Conservation (phyloP, 2,888 invertebrate species). For the Synergus itoensis region DNA sequence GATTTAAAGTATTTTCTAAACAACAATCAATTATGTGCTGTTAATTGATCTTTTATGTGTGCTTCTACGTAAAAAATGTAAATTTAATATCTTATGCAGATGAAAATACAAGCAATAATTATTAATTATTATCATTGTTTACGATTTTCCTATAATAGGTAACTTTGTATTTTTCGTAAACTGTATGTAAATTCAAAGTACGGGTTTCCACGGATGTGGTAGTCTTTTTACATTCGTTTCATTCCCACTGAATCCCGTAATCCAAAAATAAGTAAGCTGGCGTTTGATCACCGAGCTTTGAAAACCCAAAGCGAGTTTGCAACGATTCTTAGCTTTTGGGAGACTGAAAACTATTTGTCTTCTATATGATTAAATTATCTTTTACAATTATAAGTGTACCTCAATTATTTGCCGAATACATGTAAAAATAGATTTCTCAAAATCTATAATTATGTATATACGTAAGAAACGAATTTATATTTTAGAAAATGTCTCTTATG, state of each 20-base stretch:
- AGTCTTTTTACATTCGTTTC: constrained; percentile 31
- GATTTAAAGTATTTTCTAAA: no score
- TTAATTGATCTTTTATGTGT: no score
- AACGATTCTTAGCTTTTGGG: background rate
- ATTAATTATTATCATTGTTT: background rate
- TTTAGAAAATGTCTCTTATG: background rate
- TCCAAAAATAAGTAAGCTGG: constrained; percentile 40
- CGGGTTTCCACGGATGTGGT: constrained; percentile 2
- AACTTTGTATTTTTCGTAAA: background rate
- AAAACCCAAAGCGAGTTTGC: background rate
- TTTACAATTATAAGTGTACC: background rate
- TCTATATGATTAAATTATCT: background rate
- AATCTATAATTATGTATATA: background rate
- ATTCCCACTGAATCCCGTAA: constrained; percentile 33
- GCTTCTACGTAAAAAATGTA: no score
- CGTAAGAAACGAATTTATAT: background rate
- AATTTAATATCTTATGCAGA: no score
- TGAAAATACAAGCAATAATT: background rate
- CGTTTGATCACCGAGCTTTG: constrained; percentile 30
- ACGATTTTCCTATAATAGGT: background rate
- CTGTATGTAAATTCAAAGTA: constrained; percentile 17
- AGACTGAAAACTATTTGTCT: background rate
- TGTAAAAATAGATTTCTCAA: background rate
- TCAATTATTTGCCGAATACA: background rate
- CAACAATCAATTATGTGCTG: no score